phyloP scores from a whole-genome alignment of 2,113 vertebrate species.

The Megaleporinus macrocephalus region DNA sequence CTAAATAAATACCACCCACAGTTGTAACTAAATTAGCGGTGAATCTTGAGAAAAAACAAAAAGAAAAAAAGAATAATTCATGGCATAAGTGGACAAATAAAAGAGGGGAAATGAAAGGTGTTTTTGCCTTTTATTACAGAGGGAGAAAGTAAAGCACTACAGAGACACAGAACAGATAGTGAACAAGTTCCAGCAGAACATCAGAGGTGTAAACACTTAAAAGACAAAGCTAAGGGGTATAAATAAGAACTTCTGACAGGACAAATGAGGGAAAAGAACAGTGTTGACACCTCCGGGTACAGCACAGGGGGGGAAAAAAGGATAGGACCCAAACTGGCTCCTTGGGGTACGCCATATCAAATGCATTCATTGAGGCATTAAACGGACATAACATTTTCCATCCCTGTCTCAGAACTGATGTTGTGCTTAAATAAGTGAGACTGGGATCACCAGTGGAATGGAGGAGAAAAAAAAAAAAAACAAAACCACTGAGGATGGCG shows the following conservation, averaged over 20 bases:
- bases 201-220: constrained; percentile 40
- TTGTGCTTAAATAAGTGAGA: neutral
- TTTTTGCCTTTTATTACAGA: constrained; percentile 75
- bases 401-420: constrained; percentile 14
- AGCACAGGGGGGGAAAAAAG: too few species aligned
- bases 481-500: constrained; percentile 13
- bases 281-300: too few species aligned
- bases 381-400: neutral
- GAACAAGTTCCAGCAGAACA: constrained; percentile 24
- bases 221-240: constrained; percentile 12
- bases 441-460: constrained; percentile 19
- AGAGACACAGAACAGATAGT: constrained; percentile 50
- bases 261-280: constrained; percentile 5
- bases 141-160: constrained; percentile 44
- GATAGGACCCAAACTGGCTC: constrained; percentile 14
- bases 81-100: constrained; percentile 1
- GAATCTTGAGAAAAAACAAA: neutral
- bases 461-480: constrained; percentile 13
- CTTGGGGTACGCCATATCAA: constrained; percentile 24
- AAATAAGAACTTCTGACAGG: constrained; percentile 7
- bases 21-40: constrained; percentile 11
- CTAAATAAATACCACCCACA: constrained; percentile 2
- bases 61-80: neutral
- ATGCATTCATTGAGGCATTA: constrained; percentile 18
- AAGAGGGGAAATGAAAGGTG: constrained; percentile 43